A percentile compares a stretch with the other conserved stretches of the same genome.
phyloP scores from a whole-genome alignment of 2,113 vertebrate species.

The Mus spicilegus region DNA sequence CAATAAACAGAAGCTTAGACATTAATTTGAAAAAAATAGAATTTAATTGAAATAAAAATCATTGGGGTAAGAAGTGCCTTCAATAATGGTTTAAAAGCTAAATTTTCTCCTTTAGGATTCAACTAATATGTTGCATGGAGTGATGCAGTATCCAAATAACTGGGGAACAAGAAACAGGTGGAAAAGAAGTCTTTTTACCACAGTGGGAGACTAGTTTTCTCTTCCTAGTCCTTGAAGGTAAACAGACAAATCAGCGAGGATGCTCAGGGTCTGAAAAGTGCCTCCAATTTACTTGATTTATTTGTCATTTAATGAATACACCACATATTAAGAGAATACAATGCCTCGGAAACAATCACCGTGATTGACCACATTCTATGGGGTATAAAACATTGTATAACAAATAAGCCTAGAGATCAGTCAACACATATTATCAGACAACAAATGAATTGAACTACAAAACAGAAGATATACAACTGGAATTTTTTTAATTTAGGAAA shows the following conservation, averaged over 20 bases:
- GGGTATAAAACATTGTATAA: background rate
- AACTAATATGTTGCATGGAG: background rate
- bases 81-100: background rate
- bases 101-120: background rate
- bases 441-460: background rate
- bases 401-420: background rate
- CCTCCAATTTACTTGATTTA: background rate
- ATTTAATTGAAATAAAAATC: background rate
- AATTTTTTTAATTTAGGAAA: background rate
- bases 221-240: background rate
- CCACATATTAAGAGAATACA: background rate
- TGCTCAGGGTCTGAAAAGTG: background rate
- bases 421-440: background rate
- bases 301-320: background rate
- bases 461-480: background rate
- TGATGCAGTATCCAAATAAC: background rate
- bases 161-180: background rate
- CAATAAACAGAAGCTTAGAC: background rate
- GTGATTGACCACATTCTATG: background rate
- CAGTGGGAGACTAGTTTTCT: background rate
- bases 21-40: background rate
- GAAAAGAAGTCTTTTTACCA: background rate
- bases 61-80: background rate
- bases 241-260: background rate
- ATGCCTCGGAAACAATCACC: background rate